Evolutionary conservation across 2,888 invertebrate species (phyloP).

Genomic region (Liodrosophila aerea): DNA sequence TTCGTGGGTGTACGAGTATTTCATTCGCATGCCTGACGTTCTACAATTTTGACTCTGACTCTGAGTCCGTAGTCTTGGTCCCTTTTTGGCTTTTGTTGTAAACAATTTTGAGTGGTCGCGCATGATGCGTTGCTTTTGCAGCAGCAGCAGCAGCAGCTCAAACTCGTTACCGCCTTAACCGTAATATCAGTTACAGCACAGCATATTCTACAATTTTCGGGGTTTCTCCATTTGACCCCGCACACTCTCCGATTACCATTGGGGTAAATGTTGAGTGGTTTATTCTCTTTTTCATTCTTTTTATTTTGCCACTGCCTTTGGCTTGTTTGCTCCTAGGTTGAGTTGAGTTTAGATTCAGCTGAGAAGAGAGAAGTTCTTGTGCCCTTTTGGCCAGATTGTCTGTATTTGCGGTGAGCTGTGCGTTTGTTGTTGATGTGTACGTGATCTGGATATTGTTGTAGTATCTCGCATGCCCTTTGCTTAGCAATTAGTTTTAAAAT

Average conservation of each 20-base stretch:
- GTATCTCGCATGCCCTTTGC: constrained; percentile 64
- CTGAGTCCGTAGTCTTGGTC: too few relatives aligned
- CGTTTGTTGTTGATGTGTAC: constrained; percentile 72
- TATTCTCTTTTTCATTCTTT: constrained; percentile 5
- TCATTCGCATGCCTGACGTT: constrained; percentile 43
- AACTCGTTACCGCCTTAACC: constrained; percentile 75
- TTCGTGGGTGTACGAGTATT: constrained; percentile 13
- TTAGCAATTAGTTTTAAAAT: constrained; percentile 78
- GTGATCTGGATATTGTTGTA: constrained; percentile 64
- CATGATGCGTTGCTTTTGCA: constrained; percentile 36
- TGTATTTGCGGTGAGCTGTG: constrained; percentile 55
- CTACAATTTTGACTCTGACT: constrained; percentile 20
- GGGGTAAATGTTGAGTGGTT: constrained; percentile 21
- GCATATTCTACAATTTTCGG: constrained; percentile 4
- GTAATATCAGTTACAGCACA: constrained; percentile 70
- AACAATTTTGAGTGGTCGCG: constrained; percentile 51
- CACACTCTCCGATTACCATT: constrained; percentile 37
- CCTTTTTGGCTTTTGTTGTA: constrained; percentile 35
- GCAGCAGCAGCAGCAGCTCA: constrained; percentile 2
- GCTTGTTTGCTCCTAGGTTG: constrained; percentile 14
- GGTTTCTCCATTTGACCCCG: constrained; percentile 25
- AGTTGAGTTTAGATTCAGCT: constrained; percentile 2
- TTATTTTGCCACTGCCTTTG: constrained; percentile 10
- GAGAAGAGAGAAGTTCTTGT: constrained; percentile 31
- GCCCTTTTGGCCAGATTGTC: constrained; percentile 70